Evolutionary conservation across 64 coral and sea anemone genomes (phyloP).

Genomic region (Orbicella faveolata): DNA sequence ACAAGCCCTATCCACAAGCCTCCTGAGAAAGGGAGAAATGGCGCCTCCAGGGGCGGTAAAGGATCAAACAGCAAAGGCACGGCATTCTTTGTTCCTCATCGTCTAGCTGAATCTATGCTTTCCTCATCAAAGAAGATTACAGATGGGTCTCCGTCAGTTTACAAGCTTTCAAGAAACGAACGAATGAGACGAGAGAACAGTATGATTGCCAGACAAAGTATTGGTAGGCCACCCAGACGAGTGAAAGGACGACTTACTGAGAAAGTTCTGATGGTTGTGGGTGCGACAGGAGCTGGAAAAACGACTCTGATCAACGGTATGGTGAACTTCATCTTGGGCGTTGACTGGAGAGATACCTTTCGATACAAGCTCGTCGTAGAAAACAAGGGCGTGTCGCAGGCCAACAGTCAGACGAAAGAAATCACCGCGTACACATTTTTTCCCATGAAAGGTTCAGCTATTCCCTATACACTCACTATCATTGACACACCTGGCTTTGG

Average conservation of each 20-base stretch:
- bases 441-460: not conserved
- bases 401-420: conserved; percentile 44
- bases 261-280: conserved; percentile 5
- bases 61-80: not conserved
- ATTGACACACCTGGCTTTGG: conserved; percentile 56
- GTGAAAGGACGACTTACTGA: not conserved
- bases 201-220: not conserved
- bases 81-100: not conserved
- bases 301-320: not conserved
- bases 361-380: conserved; percentile 31
- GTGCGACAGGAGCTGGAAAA: conserved; percentile 7
- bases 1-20: not conserved
- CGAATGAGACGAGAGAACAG: not conserved
- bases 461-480: conserved; percentile 22
- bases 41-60: not conserved
- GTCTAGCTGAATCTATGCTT: not conserved
- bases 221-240: not conserved
- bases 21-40: not conserved
- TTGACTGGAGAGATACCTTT: not conserved
- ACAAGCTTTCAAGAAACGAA: not conserved
- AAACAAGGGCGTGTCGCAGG: not conserved
- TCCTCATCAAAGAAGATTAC: not conserved
- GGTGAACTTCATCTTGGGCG: conserved; percentile 8
- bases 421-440: conserved; percentile 49
- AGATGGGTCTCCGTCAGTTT: not conserved